Evolutionary conservation across 2,797 vertebrate species (phyloP).

Genomic region (Rhynchotus rufescens): DNA sequence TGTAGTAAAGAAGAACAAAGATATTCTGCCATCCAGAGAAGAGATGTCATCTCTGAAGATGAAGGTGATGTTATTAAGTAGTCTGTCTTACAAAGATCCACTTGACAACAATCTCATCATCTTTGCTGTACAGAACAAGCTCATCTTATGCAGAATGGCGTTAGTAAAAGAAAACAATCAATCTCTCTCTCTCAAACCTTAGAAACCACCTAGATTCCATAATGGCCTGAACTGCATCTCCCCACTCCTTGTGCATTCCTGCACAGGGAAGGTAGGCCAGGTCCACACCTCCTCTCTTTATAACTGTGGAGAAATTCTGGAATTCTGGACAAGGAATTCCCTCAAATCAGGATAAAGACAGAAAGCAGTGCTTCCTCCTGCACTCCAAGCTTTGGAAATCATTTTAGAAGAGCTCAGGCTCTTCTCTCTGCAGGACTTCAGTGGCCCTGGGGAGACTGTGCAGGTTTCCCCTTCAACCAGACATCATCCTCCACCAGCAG

Average conservation of each 20-base stretch:
- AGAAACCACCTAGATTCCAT: neutral
- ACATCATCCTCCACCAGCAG: neutral
- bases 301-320: neutral
- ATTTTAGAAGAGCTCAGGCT: neutral
- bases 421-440: neutral
- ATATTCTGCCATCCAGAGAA: neutral
- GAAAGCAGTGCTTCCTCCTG: neutral
- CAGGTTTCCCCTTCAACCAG: neutral
- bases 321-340: neutral
- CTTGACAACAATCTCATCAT: neutral
- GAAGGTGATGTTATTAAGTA: neutral
- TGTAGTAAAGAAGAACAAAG: neutral
- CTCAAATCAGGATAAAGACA: neutral
- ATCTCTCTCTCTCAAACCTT: neutral
- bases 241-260: neutral
- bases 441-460: fast-evolving
- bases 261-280: neutral
- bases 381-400: neutral
- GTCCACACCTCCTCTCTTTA: neutral
- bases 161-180: slow-evolving; percentile 2
- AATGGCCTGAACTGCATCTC: neutral
- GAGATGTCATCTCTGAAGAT: slow-evolving; percentile 13
- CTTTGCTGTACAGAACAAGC: slow-evolving; percentile 11
- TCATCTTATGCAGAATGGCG: neutral
- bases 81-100: slow-evolving; percentile 9